Conservation (phyloP, 2,113 vertebrate species). For the Propithecus coquereli region DNA sequence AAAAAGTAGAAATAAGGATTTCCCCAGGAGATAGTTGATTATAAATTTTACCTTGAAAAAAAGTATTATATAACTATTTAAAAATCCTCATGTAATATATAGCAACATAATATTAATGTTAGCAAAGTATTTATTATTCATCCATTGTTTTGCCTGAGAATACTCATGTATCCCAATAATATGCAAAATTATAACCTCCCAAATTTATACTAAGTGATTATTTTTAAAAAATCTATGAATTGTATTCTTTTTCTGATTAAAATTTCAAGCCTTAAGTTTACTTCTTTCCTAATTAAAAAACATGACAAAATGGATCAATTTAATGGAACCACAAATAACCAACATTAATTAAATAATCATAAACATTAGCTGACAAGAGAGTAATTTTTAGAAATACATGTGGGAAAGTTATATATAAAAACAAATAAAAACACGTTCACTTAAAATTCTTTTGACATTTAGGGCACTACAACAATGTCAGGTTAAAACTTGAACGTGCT, state of each 20-base stretch:
- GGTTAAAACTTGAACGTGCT: not conserved
- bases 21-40: not conserved
- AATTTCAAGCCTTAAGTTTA: not conserved
- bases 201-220: not conserved
- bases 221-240: not conserved
- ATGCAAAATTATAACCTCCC: not conserved
- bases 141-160: not conserved
- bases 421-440: not conserved
- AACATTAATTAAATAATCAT: not conserved
- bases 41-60: not conserved
- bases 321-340: not conserved
- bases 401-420: not conserved
- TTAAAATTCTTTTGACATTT: conserved; percentile 1
- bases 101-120: not conserved
- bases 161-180: not conserved
- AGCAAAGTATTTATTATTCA: not conserved
- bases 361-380: not conserved
- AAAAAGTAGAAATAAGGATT: not conserved
- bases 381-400: not conserved
- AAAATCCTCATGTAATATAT: not conserved
- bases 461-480: not conserved
- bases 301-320: not conserved
- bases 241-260: not conserved
- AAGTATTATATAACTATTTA: not conserved
- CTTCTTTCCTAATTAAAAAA: conserved; percentile 9